Conservation (phyloP, 2,888 invertebrate species). For the Meta bourneti region DNA sequence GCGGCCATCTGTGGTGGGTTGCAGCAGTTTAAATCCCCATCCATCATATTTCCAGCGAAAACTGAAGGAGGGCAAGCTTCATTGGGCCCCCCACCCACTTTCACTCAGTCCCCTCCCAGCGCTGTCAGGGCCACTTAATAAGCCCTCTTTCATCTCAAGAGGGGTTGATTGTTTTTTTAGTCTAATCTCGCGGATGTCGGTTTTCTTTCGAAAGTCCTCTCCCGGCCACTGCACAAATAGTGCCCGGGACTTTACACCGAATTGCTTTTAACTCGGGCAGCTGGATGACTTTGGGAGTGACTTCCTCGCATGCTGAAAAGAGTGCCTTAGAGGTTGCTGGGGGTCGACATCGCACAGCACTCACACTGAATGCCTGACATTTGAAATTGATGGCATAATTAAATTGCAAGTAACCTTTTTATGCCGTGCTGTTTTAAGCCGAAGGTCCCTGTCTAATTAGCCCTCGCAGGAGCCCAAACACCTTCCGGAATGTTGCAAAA, state of each 20-base stretch:
- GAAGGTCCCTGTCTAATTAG: too few species aligned
- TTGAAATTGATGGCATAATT: too few species aligned
- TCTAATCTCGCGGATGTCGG: slow-evolving; percentile 33
- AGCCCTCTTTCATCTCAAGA: slow-evolving; percentile 45
- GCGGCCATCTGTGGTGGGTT: too few species aligned
- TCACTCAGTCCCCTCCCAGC: slow-evolving; percentile 16
- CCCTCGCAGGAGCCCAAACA: too few species aligned
- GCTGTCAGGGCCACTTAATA: slow-evolving; percentile 64
- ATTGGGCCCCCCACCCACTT: background rate
- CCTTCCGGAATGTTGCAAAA: too few species aligned
- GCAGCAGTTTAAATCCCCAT: slow-evolving; percentile 48
- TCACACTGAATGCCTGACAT: too few species aligned
- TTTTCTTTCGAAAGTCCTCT: background rate
- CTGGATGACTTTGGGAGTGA: slow-evolving; percentile 20
- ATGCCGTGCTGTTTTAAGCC: too few species aligned
- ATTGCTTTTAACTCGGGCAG: slow-evolving; percentile 64
- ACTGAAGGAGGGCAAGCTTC: slow-evolving; percentile 2
- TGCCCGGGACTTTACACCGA: slow-evolving; percentile 49
- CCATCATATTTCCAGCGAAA: slow-evolving; percentile 33
- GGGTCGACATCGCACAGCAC: too few species aligned
- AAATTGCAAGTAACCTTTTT: too few species aligned
- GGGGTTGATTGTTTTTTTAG: slow-evolving; percentile 68
- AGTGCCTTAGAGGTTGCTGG: too few species aligned
- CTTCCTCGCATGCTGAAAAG: background rate
- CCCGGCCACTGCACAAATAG: slow-evolving; percentile 35